Conservation (phyloP, 2,113 vertebrate genomes). For the Actenoides lindsayi region DNA sequence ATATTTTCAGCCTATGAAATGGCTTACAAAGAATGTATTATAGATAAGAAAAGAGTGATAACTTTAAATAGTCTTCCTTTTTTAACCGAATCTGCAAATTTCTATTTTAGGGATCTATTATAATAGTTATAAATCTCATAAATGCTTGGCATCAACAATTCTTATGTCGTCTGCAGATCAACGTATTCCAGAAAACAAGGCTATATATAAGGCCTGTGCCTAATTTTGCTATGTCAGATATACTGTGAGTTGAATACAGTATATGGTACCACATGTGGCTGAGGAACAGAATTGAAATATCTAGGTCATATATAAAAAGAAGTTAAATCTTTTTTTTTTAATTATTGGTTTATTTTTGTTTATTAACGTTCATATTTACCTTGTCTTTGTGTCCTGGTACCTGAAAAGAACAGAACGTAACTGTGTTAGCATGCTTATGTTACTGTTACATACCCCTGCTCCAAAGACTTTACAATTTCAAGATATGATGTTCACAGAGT, state of each 20-base stretch:
- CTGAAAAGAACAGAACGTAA: background rate
- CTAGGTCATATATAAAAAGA: background rate
- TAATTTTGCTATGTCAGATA: background rate
- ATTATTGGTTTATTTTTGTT: background rate
- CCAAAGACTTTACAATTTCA: background rate
- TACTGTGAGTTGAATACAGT: background rate
- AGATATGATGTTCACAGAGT: background rate
- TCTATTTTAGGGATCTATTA: background rate
- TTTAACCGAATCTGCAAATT: background rate
- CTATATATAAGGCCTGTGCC: background rate
- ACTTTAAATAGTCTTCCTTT: background rate
- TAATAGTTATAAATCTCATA: background rate
- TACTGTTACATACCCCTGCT: background rate
- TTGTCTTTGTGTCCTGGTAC: background rate
- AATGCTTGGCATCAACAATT: background rate
- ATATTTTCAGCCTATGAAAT: background rate
- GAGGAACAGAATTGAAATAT: background rate
- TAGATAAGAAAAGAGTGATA: background rate
- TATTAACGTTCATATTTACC: background rate
- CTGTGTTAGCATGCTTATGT: background rate
- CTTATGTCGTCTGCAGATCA: background rate
- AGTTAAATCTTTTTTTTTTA: background rate
- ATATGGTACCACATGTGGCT: background rate
- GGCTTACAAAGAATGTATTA: background rate
- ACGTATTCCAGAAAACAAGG: background rate